Evolutionary conservation across 2,888 invertebrate genomes (phyloP).

Genomic region (Drosophila pegasa): DNA sequence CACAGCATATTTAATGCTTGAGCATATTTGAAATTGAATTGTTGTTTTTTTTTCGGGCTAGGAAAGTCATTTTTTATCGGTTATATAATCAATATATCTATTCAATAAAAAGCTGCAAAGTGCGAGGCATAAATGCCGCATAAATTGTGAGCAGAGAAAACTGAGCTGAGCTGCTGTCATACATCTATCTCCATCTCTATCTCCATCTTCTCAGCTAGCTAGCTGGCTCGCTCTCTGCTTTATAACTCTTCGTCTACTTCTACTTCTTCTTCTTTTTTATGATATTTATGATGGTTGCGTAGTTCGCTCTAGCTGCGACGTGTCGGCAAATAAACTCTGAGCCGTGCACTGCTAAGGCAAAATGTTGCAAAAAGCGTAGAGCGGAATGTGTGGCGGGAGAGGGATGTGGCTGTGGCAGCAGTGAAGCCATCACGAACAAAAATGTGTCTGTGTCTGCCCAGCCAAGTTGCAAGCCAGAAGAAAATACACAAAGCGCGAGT

Average conservation of each 20-base stretch:
- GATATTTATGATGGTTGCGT: conserved; percentile 71
- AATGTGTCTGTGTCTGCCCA: conserved; percentile 52
- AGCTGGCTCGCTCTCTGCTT: conserved; percentile 4
- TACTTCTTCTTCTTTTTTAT: conserved; percentile 52
- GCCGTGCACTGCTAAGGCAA: conserved; percentile 57
- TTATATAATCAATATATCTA: conserved; percentile 66
- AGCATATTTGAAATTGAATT: conserved; percentile 64
- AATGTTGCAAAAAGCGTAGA: conserved; percentile 60
- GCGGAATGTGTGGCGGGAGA: conserved; percentile 32
- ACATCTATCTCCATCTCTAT: conserved; percentile 12
- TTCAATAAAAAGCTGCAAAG: conserved; percentile 71
- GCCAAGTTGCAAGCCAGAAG: conserved; percentile 34
- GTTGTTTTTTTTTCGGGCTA: conserved; percentile 24
- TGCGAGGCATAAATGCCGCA: conserved; percentile 76
- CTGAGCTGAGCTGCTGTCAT: conserved; percentile 17
- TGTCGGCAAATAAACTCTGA: conserved; percentile 72
- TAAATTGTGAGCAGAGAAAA: conserved; percentile 61
- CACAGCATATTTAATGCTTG: conserved; percentile 52
- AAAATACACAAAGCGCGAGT: conserved; percentile 10
- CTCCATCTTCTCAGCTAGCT: background rate
- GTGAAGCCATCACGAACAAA: conserved; percentile 70
- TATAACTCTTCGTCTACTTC: background rate
- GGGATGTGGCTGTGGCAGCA: conserved; percentile 19
- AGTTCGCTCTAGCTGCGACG: conserved; percentile 58
- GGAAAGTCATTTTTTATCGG: conserved; percentile 69